Evolutionary conservation across 1,140 invertebrate species (phyloP), one percentile per base, ranked within the genome.

Genomic region (Sweltsa coloradensis): DNA sequence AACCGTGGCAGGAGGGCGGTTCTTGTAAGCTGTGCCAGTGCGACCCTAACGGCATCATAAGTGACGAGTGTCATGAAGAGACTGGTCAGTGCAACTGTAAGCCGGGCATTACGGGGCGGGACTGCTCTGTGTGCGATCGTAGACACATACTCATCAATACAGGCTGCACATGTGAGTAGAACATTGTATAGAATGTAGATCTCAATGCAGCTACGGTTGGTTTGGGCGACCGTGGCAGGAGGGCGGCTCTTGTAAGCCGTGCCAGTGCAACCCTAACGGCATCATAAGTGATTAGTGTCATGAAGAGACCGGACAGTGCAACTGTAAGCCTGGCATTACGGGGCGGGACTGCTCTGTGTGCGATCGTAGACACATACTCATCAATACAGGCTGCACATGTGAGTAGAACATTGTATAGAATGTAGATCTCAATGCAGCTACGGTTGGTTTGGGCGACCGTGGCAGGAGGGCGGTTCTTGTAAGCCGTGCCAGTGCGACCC

Each of bases 301-400:
- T 59, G 67, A 72, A 55, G 61, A 74, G 52, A 85, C 78, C 22
- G 89, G 89, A 7, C 75, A 79, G 55, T 95, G 90, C 58, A 74
- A 74, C 41, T 96, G 91, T 63, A 72, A 74, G 41, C 65, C 74
- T 3, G 84, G 81, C 31, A 85, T 93, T 1, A 78, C 76, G 1
- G 91, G 90, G 2, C 68, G 78, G 22, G 83, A 89, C 57, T 96
- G 93, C 62, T 81, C 85, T 16, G 67, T 76, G 49, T 97, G 92
- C 59, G 63, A 73, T 14, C 68, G 75, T 3, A 68, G 88, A 4
- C 79, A 91, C 56, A 82, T 88, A 50, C 73, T 93, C 13, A 79
- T 84, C 46, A 73, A 78, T 41, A 68, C 73, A 41, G 66, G 73
- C 34, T 94, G 90, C 66, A 73, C 70, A 45, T 74, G 87, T 90